A percentile compares a stretch with the other conserved stretches of the same genome.
phyloP scores from a whole-genome alignment of 1,140 invertebrate genomes.

The Hirudo medicinalis region DNA sequence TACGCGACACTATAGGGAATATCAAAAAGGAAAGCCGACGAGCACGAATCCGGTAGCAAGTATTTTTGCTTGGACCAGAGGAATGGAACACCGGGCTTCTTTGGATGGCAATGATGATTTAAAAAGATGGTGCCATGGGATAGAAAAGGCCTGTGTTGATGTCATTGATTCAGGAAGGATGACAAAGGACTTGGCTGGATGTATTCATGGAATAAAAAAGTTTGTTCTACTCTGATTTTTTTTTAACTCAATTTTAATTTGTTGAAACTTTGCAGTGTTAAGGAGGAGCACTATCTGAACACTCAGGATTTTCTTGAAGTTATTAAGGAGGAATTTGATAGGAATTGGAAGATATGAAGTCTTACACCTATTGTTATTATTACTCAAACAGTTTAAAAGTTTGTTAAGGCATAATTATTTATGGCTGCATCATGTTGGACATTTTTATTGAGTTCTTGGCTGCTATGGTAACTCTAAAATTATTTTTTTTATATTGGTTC shows the following conservation, averaged over 20 bases:
- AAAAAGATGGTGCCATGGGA: slow-evolving; percentile 39
- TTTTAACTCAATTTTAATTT: slow-evolving; percentile 18
- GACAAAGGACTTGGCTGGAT: slow-evolving; percentile 98
- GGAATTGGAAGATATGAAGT: slow-evolving; percentile 14
- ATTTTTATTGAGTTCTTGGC: too few species aligned
- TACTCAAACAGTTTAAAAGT: too few species aligned
- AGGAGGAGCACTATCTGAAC: slow-evolving; percentile 38
- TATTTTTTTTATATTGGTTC: too few species aligned
- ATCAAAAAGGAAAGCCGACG: slow-evolving; percentile 58
- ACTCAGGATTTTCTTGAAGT: slow-evolving; percentile 42
- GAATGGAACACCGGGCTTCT: slow-evolving; percentile 78
- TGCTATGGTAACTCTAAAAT: too few species aligned
- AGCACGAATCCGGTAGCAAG: slow-evolving; percentile 56
- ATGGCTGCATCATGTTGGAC: too few species aligned
- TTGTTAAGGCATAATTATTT: too few species aligned
- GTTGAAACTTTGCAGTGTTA: slow-evolving; percentile 32
- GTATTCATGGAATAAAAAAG: slow-evolving; percentile 70
- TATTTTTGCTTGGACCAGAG: slow-evolving; percentile 90
- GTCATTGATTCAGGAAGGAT: slow-evolving; percentile 86
- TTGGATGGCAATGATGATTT: slow-evolving; percentile 73
- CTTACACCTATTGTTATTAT: background rate
- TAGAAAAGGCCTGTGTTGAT: slow-evolving; percentile 72
- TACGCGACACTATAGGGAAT: slow-evolving; percentile 52
- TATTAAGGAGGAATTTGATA: slow-evolving; percentile 30
- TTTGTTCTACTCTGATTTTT: slow-evolving; percentile 27